Percentiles rank a stretch among this genome's conserved stretches.
These are phyloP conservation scores for Nothoprocta pentlandii DNA, from an alignment of 2,113 vertebrate genomes.

Conservation along the genomic window DNA sequence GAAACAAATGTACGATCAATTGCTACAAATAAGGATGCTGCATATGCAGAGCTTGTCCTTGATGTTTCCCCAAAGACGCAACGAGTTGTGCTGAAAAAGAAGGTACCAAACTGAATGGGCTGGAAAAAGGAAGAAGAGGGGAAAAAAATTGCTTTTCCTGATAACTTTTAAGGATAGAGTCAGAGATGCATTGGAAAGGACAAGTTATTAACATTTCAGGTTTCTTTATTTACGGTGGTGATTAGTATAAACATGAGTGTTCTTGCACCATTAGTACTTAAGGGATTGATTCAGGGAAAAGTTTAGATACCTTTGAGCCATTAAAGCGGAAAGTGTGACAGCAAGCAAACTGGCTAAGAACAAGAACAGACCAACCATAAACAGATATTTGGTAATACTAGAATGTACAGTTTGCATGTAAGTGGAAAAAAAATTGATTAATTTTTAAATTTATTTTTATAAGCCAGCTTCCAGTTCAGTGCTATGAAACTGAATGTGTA, in stretches of 20 bases:
- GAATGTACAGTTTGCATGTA: background rate
- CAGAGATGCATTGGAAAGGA: background rate
- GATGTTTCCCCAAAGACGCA: conserved; percentile 96
- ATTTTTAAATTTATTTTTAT: no score
- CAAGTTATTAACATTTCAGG: background rate
- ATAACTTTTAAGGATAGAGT: background rate
- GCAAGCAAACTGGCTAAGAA: background rate
- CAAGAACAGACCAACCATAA: background rate
- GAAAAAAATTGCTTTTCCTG: background rate
- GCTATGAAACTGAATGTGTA: background rate
- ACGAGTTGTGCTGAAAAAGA: conserved; percentile 94
- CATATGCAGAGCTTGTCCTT: conserved; percentile 90
- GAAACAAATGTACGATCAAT: conserved; percentile 81
- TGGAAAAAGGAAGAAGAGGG: background rate
- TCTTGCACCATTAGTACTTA: no score
- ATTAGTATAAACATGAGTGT: background rate
- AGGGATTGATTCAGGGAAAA: background rate
- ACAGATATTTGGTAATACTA: background rate
- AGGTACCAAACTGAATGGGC: conserved; percentile 78
- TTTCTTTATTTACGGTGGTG: background rate
- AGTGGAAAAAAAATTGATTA: background rate
- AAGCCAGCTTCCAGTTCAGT: background rate
- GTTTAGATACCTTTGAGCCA: background rate
- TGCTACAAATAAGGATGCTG: conserved; percentile 81
- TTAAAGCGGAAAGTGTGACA: no score